Conservation (phyloP, 2,888 invertebrate genomes). For the Glyphotaelius pellucidus region DNA sequence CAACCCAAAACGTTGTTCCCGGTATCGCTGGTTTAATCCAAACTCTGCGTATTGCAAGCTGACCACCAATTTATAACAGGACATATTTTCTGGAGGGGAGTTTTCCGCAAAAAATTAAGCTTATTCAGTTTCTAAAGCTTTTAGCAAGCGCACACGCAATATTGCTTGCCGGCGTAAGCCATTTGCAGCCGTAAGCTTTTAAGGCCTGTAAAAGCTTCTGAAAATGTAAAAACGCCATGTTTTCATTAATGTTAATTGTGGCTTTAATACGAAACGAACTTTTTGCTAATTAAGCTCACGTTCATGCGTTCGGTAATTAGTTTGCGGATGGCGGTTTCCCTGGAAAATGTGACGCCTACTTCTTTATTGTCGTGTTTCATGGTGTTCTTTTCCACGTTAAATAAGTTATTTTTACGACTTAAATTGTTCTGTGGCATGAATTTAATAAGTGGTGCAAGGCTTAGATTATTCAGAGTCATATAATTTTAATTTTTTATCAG, state of each 20-base stretch:
- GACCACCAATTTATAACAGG: background rate
- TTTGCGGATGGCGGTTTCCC: background rate
- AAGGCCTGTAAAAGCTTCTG: slow-evolving; percentile 39
- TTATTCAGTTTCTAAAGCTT: slow-evolving; percentile 49
- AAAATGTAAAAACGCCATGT: slow-evolving; percentile 46
- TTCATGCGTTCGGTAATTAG: slow-evolving; percentile 26
- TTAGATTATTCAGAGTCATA: background rate
- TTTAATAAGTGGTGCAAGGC: background rate
- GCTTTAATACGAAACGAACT: slow-evolving; percentile 34
- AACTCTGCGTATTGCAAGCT: background rate
- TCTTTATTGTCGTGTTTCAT: background rate
- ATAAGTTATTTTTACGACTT: background rate
- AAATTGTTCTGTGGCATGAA: background rate
- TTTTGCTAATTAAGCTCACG: slow-evolving; percentile 41
- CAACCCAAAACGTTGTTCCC: background rate
- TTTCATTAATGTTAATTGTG: slow-evolving; percentile 48
- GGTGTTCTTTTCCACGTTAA: background rate
- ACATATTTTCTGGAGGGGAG: background rate
- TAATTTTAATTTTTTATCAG: too few relatives aligned
- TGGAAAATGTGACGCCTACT: background rate
- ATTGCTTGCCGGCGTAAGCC: slow-evolving; percentile 28
- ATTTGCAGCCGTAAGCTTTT: slow-evolving; percentile 39
- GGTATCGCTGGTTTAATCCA: background rate
- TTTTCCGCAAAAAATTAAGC: slow-evolving; percentile 8
- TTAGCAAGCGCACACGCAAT: slow-evolving; percentile 50